phyloP scores from a whole-genome alignment of 2,113 vertebrate species.

The Oryzias javanicus region DNA sequence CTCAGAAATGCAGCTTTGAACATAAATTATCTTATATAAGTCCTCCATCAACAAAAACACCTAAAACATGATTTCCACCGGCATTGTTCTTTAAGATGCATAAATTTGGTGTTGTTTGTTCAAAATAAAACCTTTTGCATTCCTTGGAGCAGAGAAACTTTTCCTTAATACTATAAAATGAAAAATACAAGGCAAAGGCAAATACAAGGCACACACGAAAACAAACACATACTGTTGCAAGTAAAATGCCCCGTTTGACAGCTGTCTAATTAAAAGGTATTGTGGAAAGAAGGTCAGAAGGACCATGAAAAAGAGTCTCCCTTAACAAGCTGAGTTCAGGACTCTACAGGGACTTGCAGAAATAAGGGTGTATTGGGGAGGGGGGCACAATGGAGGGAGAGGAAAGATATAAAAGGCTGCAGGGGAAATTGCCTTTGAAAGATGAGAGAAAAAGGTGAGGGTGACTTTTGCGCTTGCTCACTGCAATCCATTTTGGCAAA shows the following conservation, averaged over 20 bases:
- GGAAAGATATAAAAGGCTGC: conserved; percentile 52
- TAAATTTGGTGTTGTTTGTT: too few species aligned
- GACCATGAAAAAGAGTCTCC: conserved; percentile 61
- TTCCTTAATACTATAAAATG: conserved; percentile 8
- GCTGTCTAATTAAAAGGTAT: conserved; percentile 71
- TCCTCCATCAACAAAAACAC: too few species aligned
- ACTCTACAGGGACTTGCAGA: conserved; percentile 53
- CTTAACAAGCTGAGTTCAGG: conserved; percentile 64
- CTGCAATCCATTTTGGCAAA: conserved; percentile 57
- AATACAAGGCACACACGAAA: conserved; percentile 2
- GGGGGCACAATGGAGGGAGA: conserved; percentile 1
- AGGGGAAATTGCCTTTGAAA: conserved; percentile 66
- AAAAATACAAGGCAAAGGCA: too few species aligned
- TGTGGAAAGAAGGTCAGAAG: conserved; percentile 63
- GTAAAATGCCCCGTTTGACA: conserved; percentile 41
- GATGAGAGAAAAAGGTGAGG: conserved; percentile 56
- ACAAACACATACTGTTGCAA: conserved; percentile 20
- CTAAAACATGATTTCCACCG: too few species aligned
- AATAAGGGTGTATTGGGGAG: conserved; percentile 8
- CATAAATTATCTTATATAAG: too few species aligned
- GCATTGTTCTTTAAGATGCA: too few species aligned
- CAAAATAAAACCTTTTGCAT: too few species aligned
- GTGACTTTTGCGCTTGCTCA: conserved; percentile 65
- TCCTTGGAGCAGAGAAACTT: not conserved
- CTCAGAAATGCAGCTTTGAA: too few species aligned